Evolutionary conservation across 2,797 vertebrate genomes (phyloP).

Genomic region (Valencia hispanica): DNA sequence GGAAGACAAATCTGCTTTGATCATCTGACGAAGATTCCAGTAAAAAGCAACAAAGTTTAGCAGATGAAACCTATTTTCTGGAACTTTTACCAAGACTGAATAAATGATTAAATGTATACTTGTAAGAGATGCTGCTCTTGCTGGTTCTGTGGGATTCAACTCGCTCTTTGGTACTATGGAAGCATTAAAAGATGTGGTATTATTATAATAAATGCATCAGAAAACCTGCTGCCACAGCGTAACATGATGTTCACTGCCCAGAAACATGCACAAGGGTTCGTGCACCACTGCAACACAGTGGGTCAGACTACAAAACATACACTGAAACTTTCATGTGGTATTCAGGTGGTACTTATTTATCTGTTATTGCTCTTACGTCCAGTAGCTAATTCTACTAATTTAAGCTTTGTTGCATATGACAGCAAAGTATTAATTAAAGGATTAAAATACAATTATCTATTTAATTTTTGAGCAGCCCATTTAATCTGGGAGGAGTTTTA

Average conservation of each 20-base stretch:
- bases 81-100: neutral
- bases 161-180: neutral
- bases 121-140: neutral
- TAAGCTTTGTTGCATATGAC: neutral
- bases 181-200: neutral
- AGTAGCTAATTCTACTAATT: neutral
- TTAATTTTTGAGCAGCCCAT: neutral
- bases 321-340: neutral
- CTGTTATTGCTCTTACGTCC: neutral
- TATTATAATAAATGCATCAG: neutral
- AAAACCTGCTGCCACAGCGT: too few relatives aligned
- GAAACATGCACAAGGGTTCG: too few relatives aligned
- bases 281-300: neutral
- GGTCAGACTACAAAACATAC: neutral
- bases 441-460: neutral
- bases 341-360: neutral
- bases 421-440: neutral
- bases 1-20: neutral
- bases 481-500: neutral
- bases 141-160: neutral
- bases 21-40: neutral
- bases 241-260: too few relatives aligned
- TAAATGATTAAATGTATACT: neutral
- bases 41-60: neutral
- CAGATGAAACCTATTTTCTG: neutral